phyloP scores from a whole-genome alignment of 37 sponge, comb jelly and placozoan genomes.

The Theonella swinhoei region DNA sequence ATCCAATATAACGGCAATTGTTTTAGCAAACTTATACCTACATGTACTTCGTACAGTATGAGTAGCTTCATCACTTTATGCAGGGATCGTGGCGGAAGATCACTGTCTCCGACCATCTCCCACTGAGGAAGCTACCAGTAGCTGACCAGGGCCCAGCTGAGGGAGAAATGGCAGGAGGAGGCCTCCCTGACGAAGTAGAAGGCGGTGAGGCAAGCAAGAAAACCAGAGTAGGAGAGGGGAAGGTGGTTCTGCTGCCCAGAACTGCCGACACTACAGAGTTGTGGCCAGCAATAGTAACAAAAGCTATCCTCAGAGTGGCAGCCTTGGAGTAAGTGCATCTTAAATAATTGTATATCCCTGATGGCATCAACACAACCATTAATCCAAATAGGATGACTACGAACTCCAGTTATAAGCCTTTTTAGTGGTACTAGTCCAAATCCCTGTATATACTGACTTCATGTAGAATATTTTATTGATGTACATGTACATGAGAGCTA shows the following conservation, averaged over 20 bases:
- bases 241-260: slow-evolving; percentile 73
- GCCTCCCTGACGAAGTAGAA: neutral
- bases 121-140: slow-evolving; percentile 38
- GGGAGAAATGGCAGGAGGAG: neutral
- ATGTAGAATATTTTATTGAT: no score
- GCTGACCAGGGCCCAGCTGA: neutral
- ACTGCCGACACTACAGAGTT: slow-evolving; percentile 71
- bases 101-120: slow-evolving; percentile 87
- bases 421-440: neutral
- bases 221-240: no score
- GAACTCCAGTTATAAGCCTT: neutral
- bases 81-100: slow-evolving; percentile 97
- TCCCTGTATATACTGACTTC: no score
- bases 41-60: no score
- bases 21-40: no score
- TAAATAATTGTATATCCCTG: neutral
- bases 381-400: neutral
- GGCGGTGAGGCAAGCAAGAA: no score
- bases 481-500: no score
- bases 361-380: no score
- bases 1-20: no score
- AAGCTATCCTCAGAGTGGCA: slow-evolving; percentile 91
- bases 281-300: slow-evolving; percentile 88
- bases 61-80: neutral
- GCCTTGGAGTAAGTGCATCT: slow-evolving; percentile 81